A percentile compares a stretch with the other conserved stretches of the same genome.
Evolutionary conservation across 1,140 invertebrate species (phyloP).

Genomic region (Ephestia elutella): DNA sequence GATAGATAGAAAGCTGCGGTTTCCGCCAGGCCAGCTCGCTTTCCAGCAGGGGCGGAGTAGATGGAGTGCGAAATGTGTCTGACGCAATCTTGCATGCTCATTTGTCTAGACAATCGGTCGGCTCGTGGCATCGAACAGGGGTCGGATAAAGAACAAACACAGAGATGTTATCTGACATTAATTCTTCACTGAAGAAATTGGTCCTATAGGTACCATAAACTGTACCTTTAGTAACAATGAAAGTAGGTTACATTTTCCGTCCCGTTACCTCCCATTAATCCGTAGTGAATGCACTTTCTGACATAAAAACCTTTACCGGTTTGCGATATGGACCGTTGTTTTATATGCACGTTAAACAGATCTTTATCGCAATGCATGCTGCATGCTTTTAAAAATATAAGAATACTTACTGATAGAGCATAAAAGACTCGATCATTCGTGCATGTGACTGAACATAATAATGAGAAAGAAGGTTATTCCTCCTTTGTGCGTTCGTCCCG

Average conservation of each 20-base stretch:
- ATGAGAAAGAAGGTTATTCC: no score
- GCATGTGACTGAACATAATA: no score
- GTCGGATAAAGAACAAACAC: no score
- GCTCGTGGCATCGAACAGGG: background rate
- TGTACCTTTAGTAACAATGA: background rate
- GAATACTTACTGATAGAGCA: no score
- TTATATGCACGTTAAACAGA: background rate
- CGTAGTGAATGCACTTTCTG: background rate
- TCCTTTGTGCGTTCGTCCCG: no score
- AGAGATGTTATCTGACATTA: background rate
- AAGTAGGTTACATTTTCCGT: conserved; percentile 2
- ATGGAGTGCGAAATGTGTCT: conserved; percentile 16
- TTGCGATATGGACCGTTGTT: conserved; percentile 1
- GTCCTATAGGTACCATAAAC: background rate
- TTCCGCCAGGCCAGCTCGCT: conserved; percentile 25
- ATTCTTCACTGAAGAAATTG: background rate
- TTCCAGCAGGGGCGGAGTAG: conserved; percentile 17
- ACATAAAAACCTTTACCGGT: conserved; percentile 4
- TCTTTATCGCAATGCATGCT: background rate
- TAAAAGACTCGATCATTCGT: no score
- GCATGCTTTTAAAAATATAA: no score
- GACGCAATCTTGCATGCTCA: conserved; percentile 21
- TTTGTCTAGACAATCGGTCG: conserved; percentile 13
- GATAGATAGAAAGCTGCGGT: conserved; percentile 34
- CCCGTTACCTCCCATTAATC: background rate